Evolutionary conservation across 1,140 invertebrate genomes (phyloP), one percentile per base, ranked within the genome.

Genomic region (Drosophila suzukii): DNA sequence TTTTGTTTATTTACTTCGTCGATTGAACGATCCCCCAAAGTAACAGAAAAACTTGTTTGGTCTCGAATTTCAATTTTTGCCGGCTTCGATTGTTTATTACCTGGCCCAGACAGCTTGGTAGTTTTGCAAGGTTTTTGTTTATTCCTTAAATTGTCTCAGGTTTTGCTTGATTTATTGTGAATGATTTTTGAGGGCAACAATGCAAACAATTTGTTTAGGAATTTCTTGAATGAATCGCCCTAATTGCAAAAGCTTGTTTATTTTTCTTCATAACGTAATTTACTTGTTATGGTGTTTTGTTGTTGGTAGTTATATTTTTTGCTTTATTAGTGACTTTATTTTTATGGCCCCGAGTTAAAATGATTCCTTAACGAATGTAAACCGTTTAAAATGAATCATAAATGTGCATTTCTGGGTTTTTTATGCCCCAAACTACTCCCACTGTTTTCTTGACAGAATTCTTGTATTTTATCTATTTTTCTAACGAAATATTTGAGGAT

Each of bases 1-100:
- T 63, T 63, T 73, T 75, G 49, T 74, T 75, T 75, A 66, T 74
- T 55, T 54, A 75, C 60, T 53, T 27, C 47, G 30, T 15, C 41
- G 38, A 71, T 72, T 53, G 32, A 54, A 61, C 68, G 41, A 47
- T 66, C 49, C 32, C 61, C 50, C 41, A 30, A 67, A 67, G 67
- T 55, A 24, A 67, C 43, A 24, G 15, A 63, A 43, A 43, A 67
- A 41, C 62, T 50, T 10, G 62, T 41, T 50, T 43, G 2, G 24
- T 36, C 43, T 41, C 24, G 20, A 62, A 44, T 62, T 36, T 68
- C 15, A 39, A 70, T 51, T 68, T 32, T 38, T 59, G 38, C 24
- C 46, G 38, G 63, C 55, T 62, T 68, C 58, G 49, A 68, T 68
- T 68, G 24, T 62, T 62, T 53, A 53, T 53, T 30, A 50, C 32